phyloP scores from a whole-genome alignment of 2,113 vertebrate genomes.

The Papio anubis region DNA sequence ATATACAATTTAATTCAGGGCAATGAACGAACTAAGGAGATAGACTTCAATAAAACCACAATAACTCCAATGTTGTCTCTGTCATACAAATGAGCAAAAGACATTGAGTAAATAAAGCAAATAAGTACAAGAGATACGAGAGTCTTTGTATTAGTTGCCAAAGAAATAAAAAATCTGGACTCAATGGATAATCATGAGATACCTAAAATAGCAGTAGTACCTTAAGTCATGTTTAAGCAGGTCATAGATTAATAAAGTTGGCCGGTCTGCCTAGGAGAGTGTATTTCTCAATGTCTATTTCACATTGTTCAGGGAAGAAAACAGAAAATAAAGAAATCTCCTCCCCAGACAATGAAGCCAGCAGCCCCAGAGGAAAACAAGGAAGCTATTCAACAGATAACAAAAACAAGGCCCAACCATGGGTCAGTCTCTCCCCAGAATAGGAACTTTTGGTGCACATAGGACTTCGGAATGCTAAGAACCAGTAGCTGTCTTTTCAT shows the following conservation, averaged over 20 bases:
- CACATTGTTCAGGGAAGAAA: background rate
- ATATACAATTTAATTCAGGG: background rate
- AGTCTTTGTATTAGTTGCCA: background rate
- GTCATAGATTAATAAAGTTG: background rate
- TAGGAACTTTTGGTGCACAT: background rate
- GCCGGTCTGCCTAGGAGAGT: background rate
- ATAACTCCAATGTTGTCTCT: background rate
- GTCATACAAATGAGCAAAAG: background rate
- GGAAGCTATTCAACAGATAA: background rate
- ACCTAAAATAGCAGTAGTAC: background rate
- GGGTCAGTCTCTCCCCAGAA: background rate
- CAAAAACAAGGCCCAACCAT: background rate
- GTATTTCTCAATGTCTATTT: background rate
- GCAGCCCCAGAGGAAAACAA: background rate
- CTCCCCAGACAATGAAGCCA: background rate
- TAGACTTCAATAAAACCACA: background rate
- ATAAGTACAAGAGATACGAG: background rate
- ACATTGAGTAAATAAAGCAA: background rate
- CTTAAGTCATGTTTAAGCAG: background rate
- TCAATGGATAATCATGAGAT: background rate
- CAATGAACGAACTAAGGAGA: background rate
- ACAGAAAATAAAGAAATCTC: background rate
- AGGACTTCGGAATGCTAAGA: background rate
- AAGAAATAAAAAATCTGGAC: background rate
- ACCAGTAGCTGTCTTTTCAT: background rate